Evolutionary conservation across 1,140 invertebrate species (phyloP).

Genomic region (Oryzaephilus surinamensis): DNA sequence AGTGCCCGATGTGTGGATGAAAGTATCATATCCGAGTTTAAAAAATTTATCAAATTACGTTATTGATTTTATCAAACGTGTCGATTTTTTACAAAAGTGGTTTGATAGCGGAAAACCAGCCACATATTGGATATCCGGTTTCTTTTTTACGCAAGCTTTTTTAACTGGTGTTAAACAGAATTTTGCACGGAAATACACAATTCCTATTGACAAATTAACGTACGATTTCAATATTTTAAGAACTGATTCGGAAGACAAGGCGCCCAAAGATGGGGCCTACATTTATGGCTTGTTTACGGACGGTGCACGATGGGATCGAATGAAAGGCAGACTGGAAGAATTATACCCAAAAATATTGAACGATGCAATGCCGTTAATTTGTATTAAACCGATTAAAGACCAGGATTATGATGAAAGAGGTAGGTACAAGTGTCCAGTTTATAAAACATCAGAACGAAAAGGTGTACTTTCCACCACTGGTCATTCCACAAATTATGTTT

Average conservation of each 20-base stretch:
- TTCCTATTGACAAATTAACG: conserved; percentile 77
- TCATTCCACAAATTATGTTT: conserved; percentile 85
- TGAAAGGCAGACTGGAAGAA: conserved; percentile 52
- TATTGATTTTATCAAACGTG: conserved; percentile 70
- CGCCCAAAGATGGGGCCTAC: conserved; percentile 47
- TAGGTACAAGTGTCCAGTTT: conserved; percentile 60
- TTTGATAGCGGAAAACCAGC: conserved; percentile 63
- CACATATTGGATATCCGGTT: conserved; percentile 87
- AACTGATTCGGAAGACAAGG: not conserved
- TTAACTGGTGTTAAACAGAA: conserved; percentile 88
- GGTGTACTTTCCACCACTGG: conserved; percentile 79
- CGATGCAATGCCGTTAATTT: conserved; percentile 68
- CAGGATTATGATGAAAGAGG: conserved; percentile 20
- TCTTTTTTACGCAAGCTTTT: conserved; percentile 92
- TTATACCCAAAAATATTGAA: conserved; percentile 72
- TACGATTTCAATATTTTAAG: conserved; percentile 55
- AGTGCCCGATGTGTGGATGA: conserved; percentile 70
- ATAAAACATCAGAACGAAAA: conserved; percentile 76
- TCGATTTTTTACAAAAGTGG: conserved; percentile 75
- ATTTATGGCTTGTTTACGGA: conserved; percentile 76
- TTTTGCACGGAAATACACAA: conserved; percentile 74
- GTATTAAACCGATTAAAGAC: conserved; percentile 40
- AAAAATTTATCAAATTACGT: conserved; percentile 86
- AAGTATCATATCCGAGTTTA: conserved; percentile 79
- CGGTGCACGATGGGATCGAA: conserved; percentile 71